Evolutionary conservation across 2,888 invertebrate genomes (phyloP), one percentile per base, ranked within the genome.

Genomic region (Drosophila suboccidentalis): DNA sequence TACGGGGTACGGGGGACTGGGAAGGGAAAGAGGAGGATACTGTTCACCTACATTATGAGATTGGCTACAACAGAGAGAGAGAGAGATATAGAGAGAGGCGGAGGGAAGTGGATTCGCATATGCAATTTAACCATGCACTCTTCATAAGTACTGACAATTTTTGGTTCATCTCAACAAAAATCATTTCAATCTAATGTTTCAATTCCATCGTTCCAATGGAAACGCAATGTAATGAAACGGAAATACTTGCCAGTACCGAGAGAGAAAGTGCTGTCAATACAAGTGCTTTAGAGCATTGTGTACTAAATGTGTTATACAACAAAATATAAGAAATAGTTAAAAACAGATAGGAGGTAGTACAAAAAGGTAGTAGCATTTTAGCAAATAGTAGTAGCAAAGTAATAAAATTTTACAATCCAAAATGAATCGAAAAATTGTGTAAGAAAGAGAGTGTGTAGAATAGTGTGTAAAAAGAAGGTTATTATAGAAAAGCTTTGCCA

Each of bases 211-310:
- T 41, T 41, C 19, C 19, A 2, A 10, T 2, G 4, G 34, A 10
- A 43, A 36, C 19, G 10, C n/a, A n/a, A 15, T 44, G 34, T 1
- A 55, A 55, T 55, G 55, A 15, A 55, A 55, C 34, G 43, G 5
- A 34, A 36, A 34, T 8, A 4, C 57, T 26, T 57, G 57, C 26
- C 46, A 57, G 46, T 36, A 57, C 46, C 36, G 15, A 57, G 26
- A 58, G 17, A 47, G 6, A 17, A 13, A 38, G 58, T 47, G 51
- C 50, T 39, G n/a, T 43, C 71, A 53, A 51, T 57, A 58, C 15
- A 47, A 38, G 68, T 68, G 68, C 58, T 38, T 47, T 4, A 34
- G 55, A 61, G 67, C 72, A 74, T 51, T 19, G 49, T 59, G 43
- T 63, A 65, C 38, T 29, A 39, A 41, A 41, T 17, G 41, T 55